phyloP scores from a whole-genome alignment of 2,113 vertebrate species.

The Condylura cristata region DNA sequence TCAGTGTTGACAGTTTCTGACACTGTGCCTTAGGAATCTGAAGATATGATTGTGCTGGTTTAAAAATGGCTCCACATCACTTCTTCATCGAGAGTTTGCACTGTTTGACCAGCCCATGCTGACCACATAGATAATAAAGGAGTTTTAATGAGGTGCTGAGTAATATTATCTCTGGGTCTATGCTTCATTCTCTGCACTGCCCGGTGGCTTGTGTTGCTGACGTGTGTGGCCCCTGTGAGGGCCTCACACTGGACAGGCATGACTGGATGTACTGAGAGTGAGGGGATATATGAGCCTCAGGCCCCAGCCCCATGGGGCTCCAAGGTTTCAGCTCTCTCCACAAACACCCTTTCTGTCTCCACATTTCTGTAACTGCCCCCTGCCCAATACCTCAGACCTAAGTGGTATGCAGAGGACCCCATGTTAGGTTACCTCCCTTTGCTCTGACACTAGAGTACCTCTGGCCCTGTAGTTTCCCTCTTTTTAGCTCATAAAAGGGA shows the following conservation, averaged over 20 bases:
- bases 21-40: neutral
- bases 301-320: neutral
- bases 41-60: slow-evolving; percentile 42
- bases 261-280: neutral
- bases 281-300: no score
- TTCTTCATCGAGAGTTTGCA: neutral
- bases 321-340: neutral
- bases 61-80: neutral
- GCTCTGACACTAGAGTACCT: rapidly evolving
- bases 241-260: neutral
- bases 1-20: neutral
- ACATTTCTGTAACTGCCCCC: neutral
- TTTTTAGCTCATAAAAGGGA: neutral
- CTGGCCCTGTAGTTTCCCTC: neutral
- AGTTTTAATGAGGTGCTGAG: neutral
- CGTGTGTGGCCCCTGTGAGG: neutral
- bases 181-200: neutral
- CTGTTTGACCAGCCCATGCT: neutral
- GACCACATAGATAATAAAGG: neutral
- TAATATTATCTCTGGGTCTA: neutral
- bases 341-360: neutral
- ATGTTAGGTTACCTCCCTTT: no score
- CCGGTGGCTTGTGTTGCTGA: neutral
- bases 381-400: neutral
- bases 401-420: no score